These are phyloP conservation scores for Orycteropus afer DNA, from an alignment of 2,113 vertebrate genomes.

Conservation along the genomic window DNA sequence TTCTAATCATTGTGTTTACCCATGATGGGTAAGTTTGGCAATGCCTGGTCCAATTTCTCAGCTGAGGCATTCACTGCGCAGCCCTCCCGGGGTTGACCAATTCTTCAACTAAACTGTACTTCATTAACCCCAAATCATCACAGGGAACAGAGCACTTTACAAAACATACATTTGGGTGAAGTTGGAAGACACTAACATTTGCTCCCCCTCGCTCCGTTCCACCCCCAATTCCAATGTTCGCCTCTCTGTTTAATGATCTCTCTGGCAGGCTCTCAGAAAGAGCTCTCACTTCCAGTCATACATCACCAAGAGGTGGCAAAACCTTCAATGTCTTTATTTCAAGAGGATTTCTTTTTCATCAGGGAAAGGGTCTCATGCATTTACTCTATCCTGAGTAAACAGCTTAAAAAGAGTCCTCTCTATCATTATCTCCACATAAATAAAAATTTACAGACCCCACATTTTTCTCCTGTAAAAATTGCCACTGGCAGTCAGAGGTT, in stretches of 20 bases:
- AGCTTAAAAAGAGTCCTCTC: constrained; percentile 59
- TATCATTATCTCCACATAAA: constrained; percentile 81
- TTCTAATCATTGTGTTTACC: constrained; percentile 85
- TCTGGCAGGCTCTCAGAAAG: constrained; percentile 79
- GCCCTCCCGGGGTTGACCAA: constrained; percentile 84
- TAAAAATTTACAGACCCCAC: constrained; percentile 83
- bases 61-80: constrained; percentile 80
- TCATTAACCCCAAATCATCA: constrained; percentile 84
- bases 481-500: constrained; percentile 77
- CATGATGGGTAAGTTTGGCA: constrained; percentile 82
- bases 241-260: constrained; percentile 79
- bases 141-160: constrained; percentile 71
- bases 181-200: constrained; percentile 72
- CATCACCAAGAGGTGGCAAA: constrained; percentile 80
- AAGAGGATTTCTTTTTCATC: constrained; percentile 78
- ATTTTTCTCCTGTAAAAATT: constrained; percentile 75
- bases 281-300: constrained; percentile 76
- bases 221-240: constrained; percentile 71
- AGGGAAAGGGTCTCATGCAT: constrained; percentile 73
- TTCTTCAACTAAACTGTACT: constrained; percentile 88
- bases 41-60: constrained; percentile 79
- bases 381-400: constrained; percentile 66
- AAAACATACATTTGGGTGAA: constrained; percentile 70
- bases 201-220: constrained; percentile 43
- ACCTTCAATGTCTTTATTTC: constrained; percentile 82